A percentile compares a stretch with the other conserved stretches of the same genome.
These are phyloP conservation scores for Chionoecetes opilio DNA, from an alignment of 1,140 invertebrate genomes.

Conservation along the genomic window DNA sequence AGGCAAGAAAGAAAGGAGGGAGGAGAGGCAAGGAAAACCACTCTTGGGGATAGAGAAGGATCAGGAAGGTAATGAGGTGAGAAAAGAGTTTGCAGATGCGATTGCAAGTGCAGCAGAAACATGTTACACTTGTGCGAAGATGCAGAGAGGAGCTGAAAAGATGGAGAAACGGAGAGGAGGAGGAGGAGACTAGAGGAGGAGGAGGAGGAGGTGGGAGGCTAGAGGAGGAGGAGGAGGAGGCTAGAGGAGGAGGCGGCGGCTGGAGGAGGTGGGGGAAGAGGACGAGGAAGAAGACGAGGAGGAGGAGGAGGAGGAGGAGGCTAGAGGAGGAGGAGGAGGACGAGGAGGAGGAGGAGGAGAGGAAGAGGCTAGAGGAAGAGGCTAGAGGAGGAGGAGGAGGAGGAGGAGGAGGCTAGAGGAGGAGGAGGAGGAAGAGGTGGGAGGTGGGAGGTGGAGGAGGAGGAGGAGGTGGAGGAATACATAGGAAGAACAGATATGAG, in stretches of 20 bases:
- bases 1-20: background rate
- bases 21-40: background rate
- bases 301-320: background rate
- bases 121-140: background rate
- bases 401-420: background rate
- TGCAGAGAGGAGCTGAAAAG: slow-evolving; percentile 12
- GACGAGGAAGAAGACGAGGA: background rate
- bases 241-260: background rate
- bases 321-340: background rate
- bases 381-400: background rate
- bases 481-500: background rate
- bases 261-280: background rate
- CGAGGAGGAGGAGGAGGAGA: background rate
- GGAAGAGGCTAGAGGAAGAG: background rate
- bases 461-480: background rate
- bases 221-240: background rate
- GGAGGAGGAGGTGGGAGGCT: background rate
- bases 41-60: background rate
- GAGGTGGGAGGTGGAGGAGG: background rate
- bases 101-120: slow-evolving; percentile 18
- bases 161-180: background rate
- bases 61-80: background rate
- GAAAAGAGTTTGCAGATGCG: background rate
- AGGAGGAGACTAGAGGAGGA: background rate
- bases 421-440: background rate